Base-by-base conservation (phyloP, 1,140 invertebrate species). In the Anastrepha obliqua region DNA sequence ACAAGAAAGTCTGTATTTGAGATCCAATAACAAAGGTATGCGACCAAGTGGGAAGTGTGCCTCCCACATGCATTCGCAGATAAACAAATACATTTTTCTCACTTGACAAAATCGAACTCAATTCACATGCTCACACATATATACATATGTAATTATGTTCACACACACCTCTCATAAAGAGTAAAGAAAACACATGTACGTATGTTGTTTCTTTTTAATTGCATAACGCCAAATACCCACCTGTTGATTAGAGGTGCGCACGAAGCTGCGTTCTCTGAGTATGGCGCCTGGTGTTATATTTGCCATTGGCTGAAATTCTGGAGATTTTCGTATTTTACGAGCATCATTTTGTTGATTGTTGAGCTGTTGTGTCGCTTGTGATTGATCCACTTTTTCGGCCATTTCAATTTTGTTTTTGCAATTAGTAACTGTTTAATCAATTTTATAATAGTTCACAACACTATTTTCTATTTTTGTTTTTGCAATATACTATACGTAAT, bases 211-310 rank as follows among this genome's bases (percentile, higher is more conserved):
- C 29, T 29, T 29, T 29, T 29, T 29, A 29, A 29, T 29, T 29
- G 29, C 29, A 29, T 29, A 29, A 29, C 29, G 29, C 29, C 47
- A 62, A 29, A 29, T 74, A 88, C 85, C 85, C 42, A 91, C 91
- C 90, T 95, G 94, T 90, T 95, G 94, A 78, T 94, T 95, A 87
- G 95, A 94, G 64, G 94, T 94, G 67, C 95, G 93, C 67, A 95
- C 93, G 91, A 95, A 95, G 90, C 95, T 95, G 88, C 95, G 93
- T 92, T 95, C 95, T 88, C 95, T 90, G 91, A 94, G 95, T 90
- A 95, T 95, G 89, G 94, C 94, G 59, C 94, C 93, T 42, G 92
- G 91, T 87, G 93, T 88, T n/a, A 90, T 59, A 81, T 87, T 87
- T 17, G 87, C n/a, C 42, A 85, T 88, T 17, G 90, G 88, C 88